Percentiles rank a stretch among this genome's conserved stretches.
phyloP scores from a whole-genome alignment of 2,888 invertebrate species.

The Pinctada fucata region DNA sequence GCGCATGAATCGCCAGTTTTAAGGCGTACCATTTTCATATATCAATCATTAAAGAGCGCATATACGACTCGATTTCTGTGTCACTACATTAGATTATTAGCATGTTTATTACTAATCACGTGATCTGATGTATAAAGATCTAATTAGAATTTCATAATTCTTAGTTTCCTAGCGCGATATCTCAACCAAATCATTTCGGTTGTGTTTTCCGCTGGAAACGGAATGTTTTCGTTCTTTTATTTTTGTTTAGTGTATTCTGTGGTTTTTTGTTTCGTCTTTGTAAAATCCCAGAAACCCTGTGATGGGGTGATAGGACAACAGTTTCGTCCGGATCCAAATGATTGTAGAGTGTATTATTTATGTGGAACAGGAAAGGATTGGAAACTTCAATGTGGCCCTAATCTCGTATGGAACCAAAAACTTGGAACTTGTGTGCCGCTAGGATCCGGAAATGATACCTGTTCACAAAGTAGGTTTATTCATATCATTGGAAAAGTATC shows the following conservation, averaged over 20 bases:
- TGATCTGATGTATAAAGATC: neutral
- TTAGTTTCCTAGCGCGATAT: neutral
- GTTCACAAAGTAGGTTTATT: slow-evolving; percentile 22
- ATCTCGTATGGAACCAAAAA: slow-evolving; percentile 26
- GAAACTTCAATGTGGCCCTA: slow-evolving; percentile 22
- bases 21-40: neutral
- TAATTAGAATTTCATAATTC: neutral
- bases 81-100: neutral
- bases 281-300: slow-evolving; percentile 28
- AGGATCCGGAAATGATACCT: slow-evolving; percentile 23
- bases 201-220: neutral
- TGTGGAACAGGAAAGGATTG: slow-evolving; percentile 28
- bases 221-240: slow-evolving; percentile 12
- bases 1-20: too few relatives aligned
- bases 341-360: slow-evolving; percentile 32
- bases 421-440: slow-evolving; percentile 15
- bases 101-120: neutral
- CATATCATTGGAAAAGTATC: too few relatives aligned
- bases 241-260: neutral
- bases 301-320: slow-evolving; percentile 29
- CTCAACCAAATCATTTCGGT: neutral
- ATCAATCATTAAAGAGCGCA: neutral
- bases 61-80: neutral
- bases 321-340: slow-evolving; percentile 24
- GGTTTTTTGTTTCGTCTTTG: neutral